Conservation (phyloP, 2,113 vertebrate species). For the Ellobius talpinus region DNA sequence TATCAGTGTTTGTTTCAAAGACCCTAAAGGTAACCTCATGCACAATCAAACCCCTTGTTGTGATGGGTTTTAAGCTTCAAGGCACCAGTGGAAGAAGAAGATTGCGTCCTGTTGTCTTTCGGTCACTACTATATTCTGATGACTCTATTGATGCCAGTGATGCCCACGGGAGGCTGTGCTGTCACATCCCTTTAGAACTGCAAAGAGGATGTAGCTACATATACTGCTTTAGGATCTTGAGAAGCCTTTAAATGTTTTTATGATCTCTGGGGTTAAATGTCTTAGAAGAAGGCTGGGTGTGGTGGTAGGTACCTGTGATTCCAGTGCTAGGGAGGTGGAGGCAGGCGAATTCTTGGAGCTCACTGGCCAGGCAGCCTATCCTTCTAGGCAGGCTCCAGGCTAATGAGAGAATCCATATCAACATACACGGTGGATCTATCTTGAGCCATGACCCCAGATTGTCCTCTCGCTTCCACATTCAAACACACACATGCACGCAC, state of each 20-base stretch:
- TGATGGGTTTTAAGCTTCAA: not conserved
- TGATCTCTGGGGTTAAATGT: not conserved
- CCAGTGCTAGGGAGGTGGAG: not conserved
- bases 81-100: not conserved
- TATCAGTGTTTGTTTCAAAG: not conserved
- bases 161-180: not conserved
- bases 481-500: not conserved
- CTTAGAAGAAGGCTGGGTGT: not conserved
- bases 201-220: not conserved
- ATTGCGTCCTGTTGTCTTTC: not conserved
- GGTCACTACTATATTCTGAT: not conserved
- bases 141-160: not conserved
- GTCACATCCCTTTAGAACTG: not conserved
- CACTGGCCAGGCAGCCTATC: not conserved
- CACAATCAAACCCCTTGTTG: not conserved
- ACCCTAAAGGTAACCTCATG: not conserved
- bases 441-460: not conserved
- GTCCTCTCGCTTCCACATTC: not conserved
- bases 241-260: not conserved
- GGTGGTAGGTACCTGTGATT: not conserved
- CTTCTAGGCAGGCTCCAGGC: not conserved
- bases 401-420: not conserved
- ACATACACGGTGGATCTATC: not conserved
- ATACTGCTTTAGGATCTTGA: not conserved
- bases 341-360: not conserved